Conservation (phyloP, 1,140 invertebrate genomes). For the Lepidurus arcticus region DNA sequence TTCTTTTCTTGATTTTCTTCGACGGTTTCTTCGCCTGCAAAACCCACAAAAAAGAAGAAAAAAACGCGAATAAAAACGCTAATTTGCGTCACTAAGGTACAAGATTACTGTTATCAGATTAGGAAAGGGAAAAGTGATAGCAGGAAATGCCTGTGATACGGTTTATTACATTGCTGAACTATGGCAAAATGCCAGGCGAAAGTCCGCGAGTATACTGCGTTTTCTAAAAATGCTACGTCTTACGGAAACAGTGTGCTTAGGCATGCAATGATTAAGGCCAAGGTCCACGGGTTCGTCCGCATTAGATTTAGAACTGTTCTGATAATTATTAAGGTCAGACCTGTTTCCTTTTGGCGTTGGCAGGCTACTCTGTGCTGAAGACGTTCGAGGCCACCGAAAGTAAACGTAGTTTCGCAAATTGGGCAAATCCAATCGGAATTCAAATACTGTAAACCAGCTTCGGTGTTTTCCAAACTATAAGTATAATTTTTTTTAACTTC, state of each 20-base stretch:
- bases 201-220: not conserved
- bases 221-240: not conserved
- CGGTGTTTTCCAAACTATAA: slow-evolving; percentile 43
- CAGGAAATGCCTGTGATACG: not conserved
- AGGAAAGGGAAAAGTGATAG: not conserved
- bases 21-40: not conserved
- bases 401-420: slow-evolving; percentile 44
- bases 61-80: not conserved
- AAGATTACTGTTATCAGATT: not conserved
- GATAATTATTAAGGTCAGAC: not conserved
- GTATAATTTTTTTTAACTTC: slow-evolving; percentile 27
- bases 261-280: slow-evolving; percentile 5
- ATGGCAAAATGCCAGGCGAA: not conserved
- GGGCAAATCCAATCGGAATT: slow-evolving; percentile 48
- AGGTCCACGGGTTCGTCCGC: too few relatives aligned
- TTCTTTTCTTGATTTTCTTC: not conserved
- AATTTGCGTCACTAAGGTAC: not conserved
- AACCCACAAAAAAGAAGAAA: slow-evolving; percentile 28
- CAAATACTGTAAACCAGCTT: slow-evolving; percentile 41
- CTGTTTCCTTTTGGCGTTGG: slow-evolving; percentile 36
- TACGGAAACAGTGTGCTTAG: not conserved
- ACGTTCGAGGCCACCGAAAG: slow-evolving; percentile 45
- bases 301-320: not conserved
- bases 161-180: not conserved
- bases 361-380: slow-evolving; percentile 46